Conservation (phyloP, 1,140 invertebrate genomes). For the Drosophila seguyi region DNA sequence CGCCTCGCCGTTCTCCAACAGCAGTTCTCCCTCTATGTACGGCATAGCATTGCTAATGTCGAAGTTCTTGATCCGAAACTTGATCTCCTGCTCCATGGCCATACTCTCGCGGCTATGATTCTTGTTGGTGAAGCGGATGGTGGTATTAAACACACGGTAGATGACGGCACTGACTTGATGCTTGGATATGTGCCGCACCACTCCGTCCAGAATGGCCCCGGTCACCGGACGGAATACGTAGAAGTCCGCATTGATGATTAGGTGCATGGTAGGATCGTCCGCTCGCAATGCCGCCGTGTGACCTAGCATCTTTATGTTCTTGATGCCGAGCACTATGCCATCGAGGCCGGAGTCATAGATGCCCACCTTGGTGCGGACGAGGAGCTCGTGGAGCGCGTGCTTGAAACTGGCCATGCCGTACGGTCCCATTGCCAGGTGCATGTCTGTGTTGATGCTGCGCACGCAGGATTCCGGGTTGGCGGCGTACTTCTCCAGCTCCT, state of each 20-base stretch:
- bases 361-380: constrained; percentile 84
- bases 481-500: constrained; percentile 74
- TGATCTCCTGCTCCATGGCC: constrained; percentile 73
- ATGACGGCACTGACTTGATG: constrained; percentile 77
- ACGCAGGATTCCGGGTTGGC: constrained; percentile 86
- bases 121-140: constrained; percentile 71
- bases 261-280: constrained; percentile 86
- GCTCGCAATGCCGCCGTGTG: constrained; percentile 83
- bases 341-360: constrained; percentile 85
- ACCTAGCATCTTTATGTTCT: constrained; percentile 87
- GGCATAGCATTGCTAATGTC: constrained; percentile 74
- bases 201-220: constrained; percentile 85
- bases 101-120: constrained; percentile 46
- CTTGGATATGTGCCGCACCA: constrained; percentile 69
- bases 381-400: constrained; percentile 83
- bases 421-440: constrained; percentile 86
- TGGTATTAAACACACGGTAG: constrained; percentile 82
- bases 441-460: constrained; percentile 81
- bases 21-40: constrained; percentile 81
- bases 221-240: constrained; percentile 87
- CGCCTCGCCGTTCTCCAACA: constrained; percentile 35
- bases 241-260: constrained; percentile 86
- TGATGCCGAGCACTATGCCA: constrained; percentile 87
- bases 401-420: constrained; percentile 86
- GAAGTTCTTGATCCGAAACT: constrained; percentile 80